Base-by-base conservation (phyloP, 2,888 invertebrate genomes). In the Melinaea menophilus region DNA sequence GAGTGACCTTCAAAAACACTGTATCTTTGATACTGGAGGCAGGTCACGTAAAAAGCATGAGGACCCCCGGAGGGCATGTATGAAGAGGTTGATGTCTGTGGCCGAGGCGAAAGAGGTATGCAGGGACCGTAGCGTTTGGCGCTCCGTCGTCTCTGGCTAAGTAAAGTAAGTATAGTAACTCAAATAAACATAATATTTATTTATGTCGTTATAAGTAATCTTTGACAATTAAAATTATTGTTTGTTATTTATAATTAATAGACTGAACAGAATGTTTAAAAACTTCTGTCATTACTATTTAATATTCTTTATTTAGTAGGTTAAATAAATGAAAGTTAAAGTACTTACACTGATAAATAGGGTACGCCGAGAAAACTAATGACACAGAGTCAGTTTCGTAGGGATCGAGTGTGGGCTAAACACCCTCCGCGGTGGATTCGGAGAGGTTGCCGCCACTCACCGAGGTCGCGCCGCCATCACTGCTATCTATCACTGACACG, bases 391-490 rank as follows among this genome's bases (percentile, higher is more conserved):
- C 95, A 70, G 94, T 92, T 79, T 95, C 95, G 72, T 94, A 92
- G 56, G 93, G 92, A 76, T 93, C 93, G 56, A 93, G 89, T n/a
- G 92, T 92, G 2, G 93, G 93, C 4, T 93, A 93, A 63, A 91
- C 91, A 77, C 95, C 95, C 77, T 95, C 95, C 13, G 95, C 95
- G 13, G 95, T 95, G 4, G 95, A 95, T 82, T 95, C 95, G 0
- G 95, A 95, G 56, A 95, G 88, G 83, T 95, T 95, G n/a, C 95
- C 95, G 41, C 96, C 95, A 73, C 95, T 95, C 67, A 95, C 95
- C 11, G 93, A 92, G 58, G 96, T 95, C 3, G 95, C 95, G 12
- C 95, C 95, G 22, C 94, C 94, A 80, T 97, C 97, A 75, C 96
- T 96, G 83, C 95, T 95, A 69, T 91, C 91, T 84, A 85, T 84